These are phyloP conservation scores for Bembecia ichneumoniformis DNA, from an alignment of 2,888 invertebrate genomes.

Conservation along the genomic window DNA sequence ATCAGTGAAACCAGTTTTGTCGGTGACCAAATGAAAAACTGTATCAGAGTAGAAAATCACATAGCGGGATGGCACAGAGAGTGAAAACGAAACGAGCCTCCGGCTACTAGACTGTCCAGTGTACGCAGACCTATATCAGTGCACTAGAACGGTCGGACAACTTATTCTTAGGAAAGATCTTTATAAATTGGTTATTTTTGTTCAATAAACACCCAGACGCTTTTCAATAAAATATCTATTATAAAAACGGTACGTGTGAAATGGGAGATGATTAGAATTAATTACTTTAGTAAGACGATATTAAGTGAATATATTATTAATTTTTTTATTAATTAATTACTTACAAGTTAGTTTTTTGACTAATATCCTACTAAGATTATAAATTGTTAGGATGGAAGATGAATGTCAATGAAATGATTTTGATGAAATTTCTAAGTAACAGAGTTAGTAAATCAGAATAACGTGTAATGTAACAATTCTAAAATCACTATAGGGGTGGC, in stretches of 20 bases:
- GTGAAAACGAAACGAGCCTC: slow-evolving; percentile 45
- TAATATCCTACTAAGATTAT: too few species aligned
- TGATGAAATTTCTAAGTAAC: too few species aligned
- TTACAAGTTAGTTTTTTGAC: too few species aligned
- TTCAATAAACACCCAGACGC: slow-evolving; percentile 25
- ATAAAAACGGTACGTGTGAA: slow-evolving; percentile 12
- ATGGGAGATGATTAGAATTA: too few species aligned
- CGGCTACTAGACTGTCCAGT: slow-evolving; percentile 29
- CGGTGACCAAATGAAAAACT: slow-evolving; percentile 50
- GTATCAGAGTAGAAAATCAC: slow-evolving; percentile 53
- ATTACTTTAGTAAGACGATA: too few species aligned
- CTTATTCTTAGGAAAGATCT: slow-evolving; percentile 6
- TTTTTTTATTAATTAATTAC: too few species aligned
- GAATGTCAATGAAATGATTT: too few species aligned
- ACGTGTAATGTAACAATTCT: too few species aligned
- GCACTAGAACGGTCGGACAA: neutral
- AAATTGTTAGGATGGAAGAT: too few species aligned
- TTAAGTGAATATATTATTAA: too few species aligned
- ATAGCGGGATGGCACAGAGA: slow-evolving; percentile 58
- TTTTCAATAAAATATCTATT: slow-evolving; percentile 40
- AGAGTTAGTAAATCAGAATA: too few species aligned
- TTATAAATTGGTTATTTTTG: slow-evolving; percentile 16
- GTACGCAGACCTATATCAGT: slow-evolving; percentile 21
- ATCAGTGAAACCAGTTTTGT: slow-evolving; percentile 48
- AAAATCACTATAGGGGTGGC: too few species aligned